Base-by-base conservation (phyloP, 2,113 vertebrate species). In the Empidonax traillii region DNA sequence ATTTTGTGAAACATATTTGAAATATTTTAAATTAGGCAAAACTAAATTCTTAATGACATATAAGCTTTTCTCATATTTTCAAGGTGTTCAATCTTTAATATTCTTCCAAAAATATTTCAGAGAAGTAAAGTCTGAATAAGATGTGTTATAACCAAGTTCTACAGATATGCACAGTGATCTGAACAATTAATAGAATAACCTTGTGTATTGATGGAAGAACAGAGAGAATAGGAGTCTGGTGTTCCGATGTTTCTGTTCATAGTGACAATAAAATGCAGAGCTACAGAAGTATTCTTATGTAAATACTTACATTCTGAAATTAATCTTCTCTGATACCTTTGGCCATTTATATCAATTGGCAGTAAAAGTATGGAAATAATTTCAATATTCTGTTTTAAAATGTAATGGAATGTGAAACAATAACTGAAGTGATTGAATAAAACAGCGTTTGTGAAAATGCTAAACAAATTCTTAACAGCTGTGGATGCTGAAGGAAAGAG, bases 221-320 rank as follows among this genome's bases (percentile, higher is more conserved):
- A 72, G 24, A 68, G 35, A 74, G 11, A 41, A 25, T 9, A 76
- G 53, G 49, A 66, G 58, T 76, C 46, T 66, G n/a, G 14, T 77
- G 55, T 79, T 90, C 69, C 65, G 39, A 4, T 63, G 30, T 85
- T 95, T 83, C 72, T 85, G 75, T 95, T 87, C 62, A 47, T 93
- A 73, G 75, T 47, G 58, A 33, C 52, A 85, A 5, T 81, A 56
- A 82, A 93, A 73, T 72, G 51, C 53, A 83, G 49, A 61, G 41
- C 71, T 85, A 53, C 33, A 30, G 35, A 94, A 95, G 51, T 82
- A 69, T 85, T 85, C 76, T 69, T 81, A 35, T 71, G 35, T 92
- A 88, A 92, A 90, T 93, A 56, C 39, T 93, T 90, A 59, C 6
- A 59, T 79, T 85, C 43, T 79, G 87, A 96, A 85, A 93, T 87